These are phyloP conservation scores for Himantopus leucocephalus DNA, from an alignment of 2,113 vertebrate species.

Conservation along the genomic window DNA sequence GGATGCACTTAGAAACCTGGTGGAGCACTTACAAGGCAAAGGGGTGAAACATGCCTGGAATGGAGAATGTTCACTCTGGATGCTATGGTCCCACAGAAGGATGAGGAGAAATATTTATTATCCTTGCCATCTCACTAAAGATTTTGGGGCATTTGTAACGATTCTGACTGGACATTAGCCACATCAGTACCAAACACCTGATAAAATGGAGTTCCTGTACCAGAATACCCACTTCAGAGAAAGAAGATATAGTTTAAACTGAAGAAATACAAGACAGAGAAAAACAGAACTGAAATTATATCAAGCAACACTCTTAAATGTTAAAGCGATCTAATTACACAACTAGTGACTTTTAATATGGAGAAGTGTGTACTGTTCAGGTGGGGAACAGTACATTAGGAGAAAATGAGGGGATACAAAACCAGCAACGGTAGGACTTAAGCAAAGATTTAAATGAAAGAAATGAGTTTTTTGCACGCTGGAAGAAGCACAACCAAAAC, in stretches of 20 bases:
- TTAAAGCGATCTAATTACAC: not conserved
- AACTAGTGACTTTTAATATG: not conserved
- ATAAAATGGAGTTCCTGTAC: not conserved
- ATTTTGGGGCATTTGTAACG: not conserved
- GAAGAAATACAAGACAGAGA: not conserved
- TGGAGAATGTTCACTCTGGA: not conserved
- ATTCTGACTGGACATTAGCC: not conserved
- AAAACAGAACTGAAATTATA: not conserved
- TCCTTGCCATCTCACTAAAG: not conserved
- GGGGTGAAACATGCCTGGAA: not conserved
- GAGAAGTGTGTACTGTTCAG: not conserved
- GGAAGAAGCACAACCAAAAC: not conserved
- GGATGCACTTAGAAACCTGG: not conserved
- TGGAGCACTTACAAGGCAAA: not conserved
- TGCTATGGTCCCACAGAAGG: not conserved
- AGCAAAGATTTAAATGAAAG: not conserved
- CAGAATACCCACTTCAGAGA: not conserved
- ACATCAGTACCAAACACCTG: not conserved
- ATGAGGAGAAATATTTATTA: not conserved
- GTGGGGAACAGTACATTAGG: not conserved
- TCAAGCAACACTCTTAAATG: fast-evolving
- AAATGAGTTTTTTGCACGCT: not conserved
- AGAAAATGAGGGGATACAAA: not conserved
- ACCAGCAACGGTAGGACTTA: not conserved
- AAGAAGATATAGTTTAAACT: not conserved